Evolutionary conservation across 2,797 vertebrate genomes (phyloP).

Genomic region (Schizothorax lantsangensis): DNA sequence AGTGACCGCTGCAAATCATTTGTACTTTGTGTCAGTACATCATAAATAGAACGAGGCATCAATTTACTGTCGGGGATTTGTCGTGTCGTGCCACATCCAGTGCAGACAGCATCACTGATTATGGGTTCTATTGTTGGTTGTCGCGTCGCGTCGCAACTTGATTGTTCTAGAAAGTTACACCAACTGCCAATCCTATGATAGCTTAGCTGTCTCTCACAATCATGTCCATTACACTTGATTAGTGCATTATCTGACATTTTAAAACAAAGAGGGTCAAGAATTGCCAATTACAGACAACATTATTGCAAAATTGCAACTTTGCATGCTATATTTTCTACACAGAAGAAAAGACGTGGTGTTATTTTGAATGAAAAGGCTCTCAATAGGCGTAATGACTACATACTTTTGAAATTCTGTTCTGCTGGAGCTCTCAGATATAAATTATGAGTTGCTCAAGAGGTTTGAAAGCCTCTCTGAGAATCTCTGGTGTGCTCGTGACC

Average conservation of each 20-base stretch:
- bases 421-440: neutral
- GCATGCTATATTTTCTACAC: neutral
- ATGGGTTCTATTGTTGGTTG: too few species aligned
- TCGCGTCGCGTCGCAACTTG: too few species aligned
- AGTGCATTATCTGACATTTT: constrained; percentile 19
- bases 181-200: neutral
- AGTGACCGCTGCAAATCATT: too few species aligned
- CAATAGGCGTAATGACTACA: neutral
- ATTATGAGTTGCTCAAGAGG: neutral
- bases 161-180: neutral
- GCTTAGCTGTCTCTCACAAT: neutral
- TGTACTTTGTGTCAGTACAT: too few species aligned
- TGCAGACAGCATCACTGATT: too few species aligned
- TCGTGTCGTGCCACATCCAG: too few species aligned
- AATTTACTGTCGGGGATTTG: too few species aligned
- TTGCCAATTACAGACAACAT: neutral
- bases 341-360: neutral
- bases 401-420: constrained; percentile 1
- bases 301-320: constrained; percentile 12
- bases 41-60: too few species aligned
- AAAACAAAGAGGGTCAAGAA: neutral
- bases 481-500: constrained; percentile 2
- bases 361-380: neutral
- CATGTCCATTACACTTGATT: constrained; percentile 15
- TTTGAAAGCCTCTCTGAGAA: neutral